Percentiles rank a stretch among this genome's conserved stretches.
phyloP scores from a whole-genome alignment of 2,113 vertebrate genomes.

The Tricholaema leucomelas region DNA sequence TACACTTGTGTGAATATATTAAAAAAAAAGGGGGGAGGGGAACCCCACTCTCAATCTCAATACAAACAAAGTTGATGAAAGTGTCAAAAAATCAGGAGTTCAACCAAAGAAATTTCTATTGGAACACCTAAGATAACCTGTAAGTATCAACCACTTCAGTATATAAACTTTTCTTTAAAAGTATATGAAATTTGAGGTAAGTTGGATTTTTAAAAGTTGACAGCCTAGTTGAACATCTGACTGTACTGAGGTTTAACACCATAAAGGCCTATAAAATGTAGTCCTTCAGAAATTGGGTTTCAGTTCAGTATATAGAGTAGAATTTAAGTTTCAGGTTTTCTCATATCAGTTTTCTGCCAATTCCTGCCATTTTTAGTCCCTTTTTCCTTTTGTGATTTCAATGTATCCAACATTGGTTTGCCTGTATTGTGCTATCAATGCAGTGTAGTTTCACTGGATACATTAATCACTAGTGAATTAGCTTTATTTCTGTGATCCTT shows the following conservation, averaged over 20 bases:
- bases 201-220: constrained; percentile 66
- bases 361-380: constrained; percentile 70
- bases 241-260: constrained; percentile 14
- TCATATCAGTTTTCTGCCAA: constrained; percentile 60
- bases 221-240: constrained; percentile 45
- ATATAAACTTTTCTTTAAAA: constrained; percentile 78
- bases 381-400: constrained; percentile 76
- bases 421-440: constrained; percentile 66
- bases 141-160: constrained; percentile 79
- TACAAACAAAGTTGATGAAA: constrained; percentile 9
- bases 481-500: constrained; percentile 77
- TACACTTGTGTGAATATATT: not conserved
- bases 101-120: constrained; percentile 75
- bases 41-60: constrained; percentile 23
- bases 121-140: constrained; percentile 80
- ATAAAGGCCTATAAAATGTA: constrained; percentile 2
- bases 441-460: constrained; percentile 74
- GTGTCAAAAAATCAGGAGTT: constrained; percentile 52
- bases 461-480: constrained; percentile 76
- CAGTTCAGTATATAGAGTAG: constrained; percentile 8
- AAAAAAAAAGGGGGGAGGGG: not conserved
- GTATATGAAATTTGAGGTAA: constrained; percentile 83
- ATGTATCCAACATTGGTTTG: constrained; percentile 77
- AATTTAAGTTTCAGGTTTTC: constrained; percentile 36
- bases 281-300: constrained; percentile 22